Evolutionary conservation across 2,888 invertebrate species (phyloP).

Genomic region (Lagria hirta): DNA sequence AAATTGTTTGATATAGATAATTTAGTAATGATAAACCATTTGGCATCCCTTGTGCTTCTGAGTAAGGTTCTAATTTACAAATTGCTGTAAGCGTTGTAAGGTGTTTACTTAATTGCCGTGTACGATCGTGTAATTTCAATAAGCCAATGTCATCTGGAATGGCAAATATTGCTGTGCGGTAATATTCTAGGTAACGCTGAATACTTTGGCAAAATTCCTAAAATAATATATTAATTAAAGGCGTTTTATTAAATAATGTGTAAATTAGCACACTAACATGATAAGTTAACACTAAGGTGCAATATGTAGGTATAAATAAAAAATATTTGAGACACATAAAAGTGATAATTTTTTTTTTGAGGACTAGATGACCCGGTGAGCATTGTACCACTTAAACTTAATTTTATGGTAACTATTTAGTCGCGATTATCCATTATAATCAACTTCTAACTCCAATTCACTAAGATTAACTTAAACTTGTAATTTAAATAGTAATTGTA

Average conservation of each 20-base stretch:
- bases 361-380: no score
- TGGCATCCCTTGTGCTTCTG: constrained; percentile 41
- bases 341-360: no score
- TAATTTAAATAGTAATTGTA: no score
- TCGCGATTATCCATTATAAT: no score
- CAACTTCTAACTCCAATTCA: no score
- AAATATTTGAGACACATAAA: no score
- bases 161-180: constrained; percentile 55
- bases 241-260: neutral
- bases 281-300: no score
- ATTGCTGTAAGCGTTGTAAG: constrained; percentile 59
- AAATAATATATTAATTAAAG: constrained; percentile 14
- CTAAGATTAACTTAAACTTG: no score
- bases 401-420: no score
- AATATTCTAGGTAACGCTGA: constrained; percentile 61
- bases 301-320: no score
- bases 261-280: no score
- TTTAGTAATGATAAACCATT: constrained; percentile 64
- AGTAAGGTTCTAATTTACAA: constrained; percentile 55
- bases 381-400: no score
- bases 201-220: constrained; percentile 66
- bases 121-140: constrained; percentile 47
- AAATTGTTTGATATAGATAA: constrained; percentile 65
- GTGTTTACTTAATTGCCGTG: constrained; percentile 57
- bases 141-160: constrained; percentile 42